phyloP scores from a whole-genome alignment of 2,797 vertebrate genomes.

The Eleutherodactylus coqui region DNA sequence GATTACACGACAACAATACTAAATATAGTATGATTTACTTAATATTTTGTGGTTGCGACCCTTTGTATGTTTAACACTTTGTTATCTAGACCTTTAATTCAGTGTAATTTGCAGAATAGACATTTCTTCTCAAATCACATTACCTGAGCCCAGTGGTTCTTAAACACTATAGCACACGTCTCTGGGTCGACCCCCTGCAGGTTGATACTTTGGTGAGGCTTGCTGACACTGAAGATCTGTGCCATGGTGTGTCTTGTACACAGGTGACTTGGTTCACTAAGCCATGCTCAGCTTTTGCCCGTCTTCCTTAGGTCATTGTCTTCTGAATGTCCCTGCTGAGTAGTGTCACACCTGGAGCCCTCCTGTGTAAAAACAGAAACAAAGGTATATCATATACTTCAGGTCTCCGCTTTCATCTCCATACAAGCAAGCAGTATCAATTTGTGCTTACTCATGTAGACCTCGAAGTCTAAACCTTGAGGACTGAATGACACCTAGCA shows the following conservation, averaged over 20 bases:
- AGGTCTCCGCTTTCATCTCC: slow-evolving; percentile 10
- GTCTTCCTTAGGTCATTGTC: slow-evolving; percentile 55
- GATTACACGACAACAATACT: not conserved
- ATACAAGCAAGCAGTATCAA: slow-evolving; percentile 27
- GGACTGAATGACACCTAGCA: slow-evolving; percentile 37
- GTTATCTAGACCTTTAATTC: not conserved
- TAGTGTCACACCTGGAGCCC: not conserved
- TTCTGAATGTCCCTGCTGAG: slow-evolving; percentile 18
- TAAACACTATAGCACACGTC: slow-evolving; percentile 99
- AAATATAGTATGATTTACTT: not conserved
- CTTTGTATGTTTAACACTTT: not conserved
- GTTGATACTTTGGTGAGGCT: slow-evolving; percentile 81
- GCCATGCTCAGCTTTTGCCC: slow-evolving; percentile 79
- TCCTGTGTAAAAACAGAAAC: slow-evolving; percentile 50
- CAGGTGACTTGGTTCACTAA: slow-evolving; percentile 71
- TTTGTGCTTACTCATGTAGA: slow-evolving; percentile 54
- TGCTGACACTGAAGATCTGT: slow-evolving; percentile 81
- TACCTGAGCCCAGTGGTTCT: slow-evolving; percentile 99
- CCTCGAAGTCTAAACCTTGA: slow-evolving; percentile 30
- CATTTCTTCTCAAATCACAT: slow-evolving; percentile 32
- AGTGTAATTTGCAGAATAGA: not conserved
- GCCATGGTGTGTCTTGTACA: slow-evolving; percentile 85
- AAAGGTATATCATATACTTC: slow-evolving; percentile 30
- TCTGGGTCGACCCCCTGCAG: slow-evolving; percentile 93
- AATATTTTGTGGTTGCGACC: not conserved